Base-by-base conservation (phyloP, 2,888 invertebrate species). In the Caenorhabditis uteleia region DNA sequence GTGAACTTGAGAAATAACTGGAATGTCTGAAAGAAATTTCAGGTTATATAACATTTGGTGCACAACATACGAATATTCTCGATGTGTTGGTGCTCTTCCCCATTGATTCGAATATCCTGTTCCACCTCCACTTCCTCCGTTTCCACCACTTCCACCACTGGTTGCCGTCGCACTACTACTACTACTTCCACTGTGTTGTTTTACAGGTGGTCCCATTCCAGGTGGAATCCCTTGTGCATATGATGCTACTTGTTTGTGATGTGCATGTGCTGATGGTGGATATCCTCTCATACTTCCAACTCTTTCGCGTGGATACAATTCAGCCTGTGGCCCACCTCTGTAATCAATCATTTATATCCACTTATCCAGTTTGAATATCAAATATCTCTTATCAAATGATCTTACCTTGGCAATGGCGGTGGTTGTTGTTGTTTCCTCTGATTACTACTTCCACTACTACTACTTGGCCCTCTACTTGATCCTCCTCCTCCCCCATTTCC, bases 201-300 rank as follows among this genome's bases (percentile, higher is more conserved):
- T 50, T 40, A 33, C 44, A 18, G 59, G 59, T 20, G 62, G 62
- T 51, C 51, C 56, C 51, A 56, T 62, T 42, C 62, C 64, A 21
- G 64, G 64, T 42, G 64, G 64, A 57, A 64, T 44, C 26, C 57
- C 64, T 36, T 64, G 64, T 29, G 64, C 57, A 36, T 64, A 57
- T 34, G 57, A 57, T 21, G 64, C 64, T 39, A 57, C 57, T 42
- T 61, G 61, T 29, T 29, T 29, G 31, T 7, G 7, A 14, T 12
- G 8, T 29, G 39, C 16, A 18, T 12, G 18, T 7, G 16, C 39
- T 39, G 14, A 12, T 20, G 39, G 18, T 18, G 39, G 33, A 33
- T 33, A 33, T 7, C 33, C 33, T 5, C 33, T 5, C 33, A 33
- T 33, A n/a, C 29, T 6, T 6, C 29, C 29, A 6, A 12, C 12